Base-by-base conservation (phyloP, 2,797 vertebrate species). In the Cryptoblepharus egeriae region DNA sequence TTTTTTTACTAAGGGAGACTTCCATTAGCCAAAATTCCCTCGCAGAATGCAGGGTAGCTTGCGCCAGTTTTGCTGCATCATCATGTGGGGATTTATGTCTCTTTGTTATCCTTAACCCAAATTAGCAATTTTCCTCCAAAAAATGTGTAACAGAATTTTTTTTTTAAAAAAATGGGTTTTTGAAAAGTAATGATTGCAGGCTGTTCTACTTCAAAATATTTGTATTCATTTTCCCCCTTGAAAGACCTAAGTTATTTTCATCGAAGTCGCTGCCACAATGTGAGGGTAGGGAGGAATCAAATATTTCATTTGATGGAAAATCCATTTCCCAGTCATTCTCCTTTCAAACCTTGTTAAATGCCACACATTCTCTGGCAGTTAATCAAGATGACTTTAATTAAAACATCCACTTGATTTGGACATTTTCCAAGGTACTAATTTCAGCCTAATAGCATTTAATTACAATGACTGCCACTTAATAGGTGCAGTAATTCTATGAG, bases 361-460 rank as follows among this genome's bases (percentile, higher is more conserved):
- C 75, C 82, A 49, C 57, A 88, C 82, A 61, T 30, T 77, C 61
- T 77, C 76, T 82, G 45, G 55, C 72, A 88, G 49, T 83, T 88
- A 89, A 90, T 92, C 77, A 87, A 85, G 89, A 90, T 84, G 72
- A 63, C 82, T 81, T 93, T 94, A 93, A 94, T 94, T 95, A 83
- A 85, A 87, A 94, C 82, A 78, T 79, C 87, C 91, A 73, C 87
- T 91, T 90, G 87, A 90, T 0, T 86, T 88, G 87, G 81, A 92
- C 85, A 89, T 90, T 91, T 94, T 95, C 89, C 88, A 94, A 89
- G 88, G 57, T 91, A 89, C 88, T 88, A 28, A 88, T 91, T 94
- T 93, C 94, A 92, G 64, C 77, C 71, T 88, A 79, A 90, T 89
- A 78, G 74, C 76, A 64, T 80, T 84, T 91, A 92, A 93, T 91